phyloP scores from a whole-genome alignment of 2,888 invertebrate species.

The Drosophila multiciliata region DNA sequence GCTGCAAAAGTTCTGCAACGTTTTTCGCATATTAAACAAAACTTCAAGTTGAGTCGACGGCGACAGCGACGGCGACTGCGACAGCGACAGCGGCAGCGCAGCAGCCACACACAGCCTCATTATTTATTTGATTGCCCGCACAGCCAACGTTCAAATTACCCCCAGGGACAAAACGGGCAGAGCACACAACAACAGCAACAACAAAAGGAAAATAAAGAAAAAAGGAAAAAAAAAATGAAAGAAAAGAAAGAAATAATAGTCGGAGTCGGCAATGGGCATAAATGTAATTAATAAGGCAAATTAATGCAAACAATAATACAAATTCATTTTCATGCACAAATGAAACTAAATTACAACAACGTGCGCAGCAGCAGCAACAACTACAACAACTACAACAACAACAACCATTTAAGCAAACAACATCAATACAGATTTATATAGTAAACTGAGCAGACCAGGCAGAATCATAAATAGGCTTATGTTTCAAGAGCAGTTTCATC shows the following conservation, averaged over 20 bases:
- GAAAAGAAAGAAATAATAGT: constrained; percentile 55
- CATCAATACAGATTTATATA: background rate
- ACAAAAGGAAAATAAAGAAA: background rate
- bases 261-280: constrained; percentile 60
- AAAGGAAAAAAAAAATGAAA: background rate
- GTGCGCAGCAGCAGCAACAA: constrained; percentile 21
- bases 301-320: constrained; percentile 81
- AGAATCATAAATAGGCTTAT: constrained; percentile 28
- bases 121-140: constrained; percentile 79
- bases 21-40: constrained; percentile 80
- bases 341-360: constrained; percentile 78
- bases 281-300: constrained; percentile 81
- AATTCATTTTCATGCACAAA: constrained; percentile 80
- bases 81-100: constrained; percentile 33
- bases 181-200: constrained; percentile 1
- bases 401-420: constrained; percentile 27
- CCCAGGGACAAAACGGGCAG: constrained; percentile 54
- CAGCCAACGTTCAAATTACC: constrained; percentile 77
- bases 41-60: constrained; percentile 57
- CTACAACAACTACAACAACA: constrained; percentile 14
- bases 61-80: constrained; percentile 42
- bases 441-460: background rate
- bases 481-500: background rate
- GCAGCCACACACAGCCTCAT: constrained; percentile 65
- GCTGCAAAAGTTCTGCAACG: constrained; percentile 75